Evolutionary conservation across 2,888 invertebrate genomes (phyloP).

Genomic region (Drosophila diplacantha): DNA sequence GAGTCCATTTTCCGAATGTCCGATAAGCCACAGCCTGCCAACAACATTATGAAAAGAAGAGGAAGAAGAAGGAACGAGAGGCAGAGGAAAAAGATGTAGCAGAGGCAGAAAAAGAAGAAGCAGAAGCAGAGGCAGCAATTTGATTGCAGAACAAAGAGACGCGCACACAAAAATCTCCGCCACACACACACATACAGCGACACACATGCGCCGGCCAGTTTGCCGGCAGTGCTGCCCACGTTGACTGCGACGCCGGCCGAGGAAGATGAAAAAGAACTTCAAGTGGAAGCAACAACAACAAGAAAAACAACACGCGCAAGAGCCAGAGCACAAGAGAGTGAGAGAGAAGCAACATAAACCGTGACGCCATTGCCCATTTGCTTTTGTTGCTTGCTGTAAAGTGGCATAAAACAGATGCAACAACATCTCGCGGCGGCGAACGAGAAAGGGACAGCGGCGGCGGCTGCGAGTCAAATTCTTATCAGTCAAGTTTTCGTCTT

Average conservation of each 20-base stretch:
- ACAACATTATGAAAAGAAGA: conserved; percentile 9
- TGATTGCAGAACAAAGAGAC: conserved; percentile 41
- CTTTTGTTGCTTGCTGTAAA: conserved; percentile 36
- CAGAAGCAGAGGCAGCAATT: conserved; percentile 11
- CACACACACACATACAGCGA: conserved; percentile 11
- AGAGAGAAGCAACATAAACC: conserved; percentile 9
- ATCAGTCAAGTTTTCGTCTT: conserved; percentile 29
- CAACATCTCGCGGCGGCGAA: conserved; percentile 22
- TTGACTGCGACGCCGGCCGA: conserved; percentile 18
- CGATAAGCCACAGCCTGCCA: conserved; percentile 33
- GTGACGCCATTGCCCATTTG: conserved; percentile 37
- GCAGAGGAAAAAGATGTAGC: conserved; percentile 8
- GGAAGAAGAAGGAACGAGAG: not conserved
- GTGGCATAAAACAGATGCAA: conserved; percentile 56
- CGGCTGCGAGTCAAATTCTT: conserved; percentile 28
- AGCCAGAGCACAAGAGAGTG: not conserved
- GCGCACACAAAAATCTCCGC: conserved; percentile 40
- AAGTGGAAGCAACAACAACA: conserved; percentile 26
- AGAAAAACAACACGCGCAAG: not conserved
- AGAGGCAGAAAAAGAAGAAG: conserved; percentile 1
- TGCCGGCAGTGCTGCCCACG: conserved; percentile 14
- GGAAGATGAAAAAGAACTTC: conserved; percentile 27
- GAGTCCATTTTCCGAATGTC: conserved; percentile 36
- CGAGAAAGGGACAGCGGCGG: not conserved
- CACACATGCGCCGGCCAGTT: conserved; percentile 15